Conservation (phyloP, 2,797 vertebrate species). For the Phrynocephalus guinanensis region DNA sequence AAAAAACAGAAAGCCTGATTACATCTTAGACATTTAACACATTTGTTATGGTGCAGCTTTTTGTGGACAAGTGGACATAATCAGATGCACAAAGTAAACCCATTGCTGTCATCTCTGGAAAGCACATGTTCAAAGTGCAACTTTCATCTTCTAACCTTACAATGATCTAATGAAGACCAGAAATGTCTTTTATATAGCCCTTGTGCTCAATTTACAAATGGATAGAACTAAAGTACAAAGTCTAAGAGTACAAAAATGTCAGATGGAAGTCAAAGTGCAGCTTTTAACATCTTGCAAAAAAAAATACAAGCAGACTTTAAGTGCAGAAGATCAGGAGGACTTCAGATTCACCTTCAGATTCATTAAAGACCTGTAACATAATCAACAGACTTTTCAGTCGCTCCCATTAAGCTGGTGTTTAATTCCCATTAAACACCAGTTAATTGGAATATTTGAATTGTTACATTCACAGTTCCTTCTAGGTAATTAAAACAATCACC, state of each 20-base stretch:
- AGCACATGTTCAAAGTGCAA: neutral
- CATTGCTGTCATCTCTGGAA: neutral
- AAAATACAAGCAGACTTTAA: neutral
- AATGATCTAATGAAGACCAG: neutral
- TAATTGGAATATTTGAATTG: neutral
- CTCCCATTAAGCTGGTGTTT: neutral
- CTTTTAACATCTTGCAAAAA: neutral
- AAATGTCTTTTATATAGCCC: neutral
- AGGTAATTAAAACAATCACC: no score
- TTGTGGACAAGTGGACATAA: neutral
- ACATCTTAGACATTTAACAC: neutral
- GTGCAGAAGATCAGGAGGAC: neutral
- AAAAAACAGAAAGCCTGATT: neutral
- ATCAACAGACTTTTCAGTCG: neutral
- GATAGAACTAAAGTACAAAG: neutral
- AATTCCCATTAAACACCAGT: neutral
- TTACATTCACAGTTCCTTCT: neutral
- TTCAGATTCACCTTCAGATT: neutral
- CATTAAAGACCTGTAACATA: neutral
- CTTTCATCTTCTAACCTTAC: conserved; percentile 2
- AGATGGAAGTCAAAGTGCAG: neutral
- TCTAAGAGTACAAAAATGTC: neutral
- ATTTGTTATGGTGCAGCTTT: neutral
- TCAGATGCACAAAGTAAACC: neutral
- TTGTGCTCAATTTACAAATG: neutral